Conservation (phyloP, 2,888 invertebrate genomes). For the Phlogophora meticulosa region DNA sequence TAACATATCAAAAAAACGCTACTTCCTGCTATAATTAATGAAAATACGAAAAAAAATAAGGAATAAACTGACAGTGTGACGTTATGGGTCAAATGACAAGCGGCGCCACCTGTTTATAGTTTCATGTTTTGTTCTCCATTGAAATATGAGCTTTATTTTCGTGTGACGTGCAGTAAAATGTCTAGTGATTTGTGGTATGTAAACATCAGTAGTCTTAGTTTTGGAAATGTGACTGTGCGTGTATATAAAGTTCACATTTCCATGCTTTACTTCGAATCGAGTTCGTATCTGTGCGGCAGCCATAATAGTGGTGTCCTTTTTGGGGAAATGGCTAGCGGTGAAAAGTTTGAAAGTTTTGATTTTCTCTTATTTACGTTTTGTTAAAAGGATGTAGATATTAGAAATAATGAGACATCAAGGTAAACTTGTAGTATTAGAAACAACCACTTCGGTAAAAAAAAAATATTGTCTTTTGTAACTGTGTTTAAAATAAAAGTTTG, state of each 20-base stretch:
- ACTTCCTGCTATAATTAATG: too few species aligned
- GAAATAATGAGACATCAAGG: conserved; percentile 43
- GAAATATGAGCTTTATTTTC: conserved; percentile 7
- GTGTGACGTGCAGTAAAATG: not conserved
- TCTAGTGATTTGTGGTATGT: not conserved
- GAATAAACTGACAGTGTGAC: too few species aligned
- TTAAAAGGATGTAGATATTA: conserved; percentile 41
- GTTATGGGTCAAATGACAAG: too few species aligned
- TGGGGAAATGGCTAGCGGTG: conserved; percentile 9
- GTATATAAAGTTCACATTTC: conserved; percentile 21
- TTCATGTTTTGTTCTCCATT: not conserved
- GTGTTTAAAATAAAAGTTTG: conserved; percentile 52
- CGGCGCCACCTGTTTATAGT: too few species aligned
- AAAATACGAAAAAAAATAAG: too few species aligned
- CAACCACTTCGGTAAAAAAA: conserved; percentile 43
- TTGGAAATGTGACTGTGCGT: not conserved
- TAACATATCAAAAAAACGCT: too few species aligned
- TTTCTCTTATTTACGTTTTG: conserved; percentile 35
- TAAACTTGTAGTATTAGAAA: conserved; percentile 57
- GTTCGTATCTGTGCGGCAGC: conserved; percentile 23
- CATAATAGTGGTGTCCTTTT: conserved; percentile 46
- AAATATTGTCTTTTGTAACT: conserved; percentile 53
- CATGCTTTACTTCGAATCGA: conserved; percentile 1
- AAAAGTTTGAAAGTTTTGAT: conserved; percentile 23
- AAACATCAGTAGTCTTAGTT: not conserved